These are phyloP conservation scores for Napeogenes inachia DNA, from an alignment of 2,888 invertebrate genomes.

Conservation along the genomic window DNA sequence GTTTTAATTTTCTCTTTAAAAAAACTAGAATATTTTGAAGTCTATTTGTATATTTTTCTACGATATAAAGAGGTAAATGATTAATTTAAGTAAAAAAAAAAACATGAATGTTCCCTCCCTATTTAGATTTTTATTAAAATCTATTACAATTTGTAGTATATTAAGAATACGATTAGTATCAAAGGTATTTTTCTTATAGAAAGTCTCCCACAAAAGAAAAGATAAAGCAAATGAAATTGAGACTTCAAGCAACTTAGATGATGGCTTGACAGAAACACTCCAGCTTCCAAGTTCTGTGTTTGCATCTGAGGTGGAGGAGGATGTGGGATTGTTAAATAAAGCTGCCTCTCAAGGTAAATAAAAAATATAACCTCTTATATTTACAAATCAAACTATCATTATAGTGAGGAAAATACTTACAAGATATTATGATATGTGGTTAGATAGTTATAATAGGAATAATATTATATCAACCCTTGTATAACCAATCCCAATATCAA, in stretches of 20 bases:
- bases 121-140: too few relatives aligned
- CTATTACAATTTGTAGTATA: too few relatives aligned
- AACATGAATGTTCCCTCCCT: too few relatives aligned
- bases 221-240: slow-evolving; percentile 33
- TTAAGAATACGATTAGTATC: too few relatives aligned
- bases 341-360: slow-evolving; percentile 83
- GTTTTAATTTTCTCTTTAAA: too few relatives aligned
- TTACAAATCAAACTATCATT: neutral
- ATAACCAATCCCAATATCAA: too few relatives aligned
- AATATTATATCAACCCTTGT: too few relatives aligned
- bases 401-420: neutral
- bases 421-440: neutral
- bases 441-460: too few relatives aligned
- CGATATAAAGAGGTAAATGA: too few relatives aligned
- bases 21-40: too few relatives aligned
- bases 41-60: too few relatives aligned
- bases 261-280: slow-evolving; percentile 57
- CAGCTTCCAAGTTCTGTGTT: slow-evolving; percentile 91
- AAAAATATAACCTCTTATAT: neutral
- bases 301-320: slow-evolving; percentile 90
- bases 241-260: slow-evolving; percentile 33
- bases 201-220: slow-evolving; percentile 58
- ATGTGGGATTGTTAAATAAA: slow-evolving; percentile 88
- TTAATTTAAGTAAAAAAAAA: too few relatives aligned
- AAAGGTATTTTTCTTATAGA: slow-evolving; percentile 40